These are phyloP conservation scores for Chionoecetes opilio DNA, from an alignment of 1,140 invertebrate genomes.

Conservation along the genomic window DNA sequence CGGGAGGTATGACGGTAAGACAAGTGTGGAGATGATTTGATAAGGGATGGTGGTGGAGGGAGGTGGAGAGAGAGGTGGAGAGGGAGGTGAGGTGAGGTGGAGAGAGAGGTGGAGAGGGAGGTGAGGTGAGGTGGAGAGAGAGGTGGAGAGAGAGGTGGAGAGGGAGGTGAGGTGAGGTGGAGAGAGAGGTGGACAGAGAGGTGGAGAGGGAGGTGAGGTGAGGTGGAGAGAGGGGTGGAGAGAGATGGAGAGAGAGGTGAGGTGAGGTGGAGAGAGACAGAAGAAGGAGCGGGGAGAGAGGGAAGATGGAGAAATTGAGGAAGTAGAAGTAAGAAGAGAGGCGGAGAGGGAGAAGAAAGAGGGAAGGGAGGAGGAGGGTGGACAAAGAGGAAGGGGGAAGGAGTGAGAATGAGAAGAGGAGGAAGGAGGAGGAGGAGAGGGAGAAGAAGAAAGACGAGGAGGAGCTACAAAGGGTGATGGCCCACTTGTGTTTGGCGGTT, in stretches of 20 bases:
- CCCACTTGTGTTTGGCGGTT: neutral
- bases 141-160: neutral
- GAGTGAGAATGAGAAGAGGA: neutral
- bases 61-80: neutral
- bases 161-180: neutral
- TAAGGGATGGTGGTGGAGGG: neutral
- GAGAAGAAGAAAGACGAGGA: neutral
- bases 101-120: neutral
- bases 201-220: no score
- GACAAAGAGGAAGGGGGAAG: no score
- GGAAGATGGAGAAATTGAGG: no score
- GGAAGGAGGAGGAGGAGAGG: neutral
- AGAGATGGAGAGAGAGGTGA: no score
- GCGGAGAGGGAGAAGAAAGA: no score
- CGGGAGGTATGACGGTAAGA: conserved; percentile 4
- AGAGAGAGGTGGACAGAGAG: no score
- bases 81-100: neutral
- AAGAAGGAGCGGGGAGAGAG: no score
- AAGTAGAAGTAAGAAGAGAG: no score
- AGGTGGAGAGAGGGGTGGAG: no score
- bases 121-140: neutral
- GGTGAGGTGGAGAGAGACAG: no score
- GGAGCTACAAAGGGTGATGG: neutral
- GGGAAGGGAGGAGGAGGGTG: no score
- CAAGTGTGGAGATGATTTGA: conserved; percentile 7